Evolutionary conservation across 2,888 invertebrate species (phyloP).

Genomic region (Lymantria monacha): DNA sequence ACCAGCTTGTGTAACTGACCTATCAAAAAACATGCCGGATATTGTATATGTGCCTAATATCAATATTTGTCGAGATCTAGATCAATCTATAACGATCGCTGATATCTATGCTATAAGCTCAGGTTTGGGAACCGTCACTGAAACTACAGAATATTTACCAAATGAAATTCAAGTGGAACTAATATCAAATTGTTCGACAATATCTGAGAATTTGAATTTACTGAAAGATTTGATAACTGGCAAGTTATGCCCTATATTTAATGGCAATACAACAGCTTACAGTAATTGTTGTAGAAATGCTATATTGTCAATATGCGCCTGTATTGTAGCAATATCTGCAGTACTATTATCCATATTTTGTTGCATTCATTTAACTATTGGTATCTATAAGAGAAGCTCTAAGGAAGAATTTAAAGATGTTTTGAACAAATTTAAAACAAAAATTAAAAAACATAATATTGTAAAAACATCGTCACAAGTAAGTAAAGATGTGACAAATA

Average conservation of each 20-base stretch:
- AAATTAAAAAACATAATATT: conserved; percentile 11
- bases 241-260: conserved; percentile 40
- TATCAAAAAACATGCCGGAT: conserved; percentile 47
- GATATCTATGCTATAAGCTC: conserved; percentile 60
- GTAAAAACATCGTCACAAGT: conserved; percentile 14
- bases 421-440: conserved; percentile 22
- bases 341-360: conserved; percentile 42
- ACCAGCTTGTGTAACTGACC: conserved; percentile 42
- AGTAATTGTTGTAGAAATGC: conserved; percentile 43
- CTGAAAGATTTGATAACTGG: conserved; percentile 55
- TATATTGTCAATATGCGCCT: conserved; percentile 41
- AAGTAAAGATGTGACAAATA: conserved; percentile 44
- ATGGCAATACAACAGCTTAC: conserved; percentile 40
- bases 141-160: conserved; percentile 14
- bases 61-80: conserved; percentile 59
- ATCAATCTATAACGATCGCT: conserved; percentile 43
- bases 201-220: conserved; percentile 60
- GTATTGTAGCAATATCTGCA: conserved; percentile 40
- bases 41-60: conserved; percentile 49
- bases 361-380: conserved; percentile 35
- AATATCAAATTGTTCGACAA: conserved; percentile 58
- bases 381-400: conserved; percentile 36
- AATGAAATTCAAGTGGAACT: conserved; percentile 32
- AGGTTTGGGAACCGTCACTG: conserved; percentile 46
- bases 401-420: conserved; percentile 31